Evolutionary conservation across 2,113 vertebrate species (phyloP), one percentile per base, ranked within the genome.

Genomic region (Manacus vitellinus): DNA sequence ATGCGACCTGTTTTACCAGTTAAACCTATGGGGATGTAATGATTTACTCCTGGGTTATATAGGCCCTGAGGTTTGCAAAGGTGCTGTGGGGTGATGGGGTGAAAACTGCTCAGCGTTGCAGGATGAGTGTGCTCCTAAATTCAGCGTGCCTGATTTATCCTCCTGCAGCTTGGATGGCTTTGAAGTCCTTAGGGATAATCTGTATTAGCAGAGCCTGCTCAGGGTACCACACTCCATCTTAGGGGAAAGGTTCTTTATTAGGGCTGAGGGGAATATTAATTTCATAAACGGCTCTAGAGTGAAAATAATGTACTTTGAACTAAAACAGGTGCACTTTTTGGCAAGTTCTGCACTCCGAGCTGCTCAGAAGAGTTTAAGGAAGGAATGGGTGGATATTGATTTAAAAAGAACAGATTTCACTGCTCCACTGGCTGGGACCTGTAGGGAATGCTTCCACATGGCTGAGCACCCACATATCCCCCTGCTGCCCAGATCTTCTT

Each of bases 151-250:
- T 43, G 39, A 9, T 22, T 11, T 47, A 23, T 52, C 21, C 85
- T 35, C 1, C 4, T 12, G 54, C 31, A 65, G 35, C 72, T 37
- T 16, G 35, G 49, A 4, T 9, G 2, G 4, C 79, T 46, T 49
- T 41, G 10, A 7, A 9, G 47, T 37, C 89, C 5, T 35, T 5
- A 1, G 2, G 14, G 35, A 33, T 68, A 67, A 43, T 79, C 71
- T 59, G 4, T 51, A 14, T 31, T 2, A 46, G 75, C 89, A 59
- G 79, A 61, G n/a, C 7, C 33, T 16, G 76, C 72, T 79, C 23
- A 1, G 27, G 9, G 7, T 12, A 18, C 54, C 27, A 20, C 1
- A 0, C 54, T 61, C 12, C 18, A 0, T 52, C 88, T 12, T 6
- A 5, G 24, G 81, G 47, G 73, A 61, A 66, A 22, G 19, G 31